Base-by-base conservation (phyloP, 2,888 invertebrate genomes). In the Eledona agricola region DNA sequence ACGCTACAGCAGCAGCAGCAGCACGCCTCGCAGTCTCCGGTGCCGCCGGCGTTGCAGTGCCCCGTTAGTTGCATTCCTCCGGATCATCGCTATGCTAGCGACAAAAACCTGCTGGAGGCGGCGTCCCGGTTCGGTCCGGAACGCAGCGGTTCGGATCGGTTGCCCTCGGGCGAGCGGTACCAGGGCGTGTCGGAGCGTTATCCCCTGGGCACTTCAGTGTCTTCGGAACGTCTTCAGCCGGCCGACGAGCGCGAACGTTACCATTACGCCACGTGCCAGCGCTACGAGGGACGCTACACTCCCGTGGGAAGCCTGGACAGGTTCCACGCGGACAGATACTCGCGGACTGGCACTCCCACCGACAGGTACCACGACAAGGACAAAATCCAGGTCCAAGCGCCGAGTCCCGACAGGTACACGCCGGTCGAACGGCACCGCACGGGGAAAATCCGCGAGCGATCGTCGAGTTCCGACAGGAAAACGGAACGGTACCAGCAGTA, bases 181-280 rank as follows among this genome's bases (percentile, higher is more conserved):
- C 72, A 72, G 51, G 73, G 72, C 25, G 72, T 66, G 17, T 75
- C 74, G 56, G 75, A 76, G 60, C 65, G 75, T 40, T 75, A 72
- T 58, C 75, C 75, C 28, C 66, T 75, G 53, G 74, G 75, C 46
- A 77, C 76, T 31, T 81, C 71, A 53, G 72, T 75, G 52, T 77
- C 78, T 55, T 78, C 69, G 28, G 74, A 73, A 49, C 62, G 73
- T 34, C 62, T 74, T 38, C 37, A 26, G 7, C 47, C 37, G 10
- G 20, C 13, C 10, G 45, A 45, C 4, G 31, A 31, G 16, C 13
- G 40, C 31, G 65, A 68, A 40, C 59, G 67, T 63, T 68, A 58
- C 23, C 45, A 58, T 25, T 52, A 55, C 28, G 40, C 75, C 58
- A 47, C 62, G 37, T 66, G 64, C 47, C 59, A 59, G 40, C 55